These are phyloP conservation scores for Strigamia transsilvanica DNA, from an alignment of 2,888 invertebrate genomes.

Conservation along the genomic window DNA sequence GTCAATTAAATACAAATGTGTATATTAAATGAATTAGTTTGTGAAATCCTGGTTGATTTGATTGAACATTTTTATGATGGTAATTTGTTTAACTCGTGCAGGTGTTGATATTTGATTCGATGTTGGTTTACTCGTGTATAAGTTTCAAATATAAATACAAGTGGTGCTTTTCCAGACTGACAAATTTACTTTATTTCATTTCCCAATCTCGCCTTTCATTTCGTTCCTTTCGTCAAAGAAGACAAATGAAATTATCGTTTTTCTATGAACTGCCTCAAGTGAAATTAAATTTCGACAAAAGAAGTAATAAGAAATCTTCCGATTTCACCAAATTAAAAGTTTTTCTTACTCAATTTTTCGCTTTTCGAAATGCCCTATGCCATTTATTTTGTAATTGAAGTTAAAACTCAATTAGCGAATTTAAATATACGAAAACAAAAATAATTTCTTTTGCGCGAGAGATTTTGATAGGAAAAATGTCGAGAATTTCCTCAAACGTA, in stretches of 20 bases:
- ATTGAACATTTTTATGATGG: background rate
- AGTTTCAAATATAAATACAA: background rate
- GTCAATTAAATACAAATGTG: background rate
- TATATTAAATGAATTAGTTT: background rate
- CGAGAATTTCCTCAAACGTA: too few relatives aligned
- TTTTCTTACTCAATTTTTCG: background rate
- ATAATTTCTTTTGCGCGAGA: too few relatives aligned
- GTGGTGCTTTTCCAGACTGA: background rate
- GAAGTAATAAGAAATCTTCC: background rate
- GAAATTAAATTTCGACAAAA: background rate
- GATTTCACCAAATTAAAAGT: background rate
- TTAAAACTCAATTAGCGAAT: too few relatives aligned
- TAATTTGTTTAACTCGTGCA: background rate
- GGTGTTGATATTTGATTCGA: background rate
- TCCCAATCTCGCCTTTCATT: background rate
- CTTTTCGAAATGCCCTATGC: too few relatives aligned
- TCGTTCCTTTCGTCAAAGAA: background rate
- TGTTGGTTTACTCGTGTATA: background rate
- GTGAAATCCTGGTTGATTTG: background rate
- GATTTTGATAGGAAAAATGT: too few relatives aligned
- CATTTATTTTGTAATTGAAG: too few relatives aligned
- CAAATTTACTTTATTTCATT: background rate
- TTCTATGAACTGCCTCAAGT: background rate
- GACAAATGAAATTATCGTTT: background rate
- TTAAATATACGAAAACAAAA: too few relatives aligned